Evolutionary conservation across 1,140 invertebrate species (phyloP).

Genomic region (Coenobita brevimanus): DNA sequence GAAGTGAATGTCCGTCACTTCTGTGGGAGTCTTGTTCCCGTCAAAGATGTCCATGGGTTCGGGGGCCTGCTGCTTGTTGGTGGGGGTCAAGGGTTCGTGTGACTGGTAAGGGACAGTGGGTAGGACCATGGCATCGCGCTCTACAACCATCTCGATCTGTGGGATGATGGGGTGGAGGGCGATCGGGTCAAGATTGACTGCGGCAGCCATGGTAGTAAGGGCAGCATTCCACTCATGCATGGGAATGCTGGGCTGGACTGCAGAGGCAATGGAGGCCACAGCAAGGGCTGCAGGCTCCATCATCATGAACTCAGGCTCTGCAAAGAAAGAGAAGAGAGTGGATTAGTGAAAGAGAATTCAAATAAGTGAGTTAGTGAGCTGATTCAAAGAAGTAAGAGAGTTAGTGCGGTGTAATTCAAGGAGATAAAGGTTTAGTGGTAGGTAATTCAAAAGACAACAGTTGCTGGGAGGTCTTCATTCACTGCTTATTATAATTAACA

Average conservation of each 20-base stretch:
- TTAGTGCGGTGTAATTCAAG: too few relatives aligned
- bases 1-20: conserved; percentile 57
- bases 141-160: conserved; percentile 50
- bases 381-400: too few relatives aligned
- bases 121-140: conserved; percentile 33
- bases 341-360: too few relatives aligned
- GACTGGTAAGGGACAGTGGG: not conserved
- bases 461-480: too few relatives aligned
- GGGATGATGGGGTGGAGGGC: conserved; percentile 29
- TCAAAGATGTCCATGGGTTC: conserved; percentile 52
- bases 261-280: conserved; percentile 42
- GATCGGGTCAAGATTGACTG: conserved; percentile 42
- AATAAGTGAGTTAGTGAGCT: too few relatives aligned
- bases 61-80: conserved; percentile 45
- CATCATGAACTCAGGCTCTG: conserved; percentile 52
- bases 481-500: too few relatives aligned
- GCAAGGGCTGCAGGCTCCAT: conserved; percentile 49
- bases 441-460: too few relatives aligned
- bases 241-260: conserved; percentile 23
- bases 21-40: conserved; percentile 43
- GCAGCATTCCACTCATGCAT: conserved; percentile 19
- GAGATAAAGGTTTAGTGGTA: too few relatives aligned
- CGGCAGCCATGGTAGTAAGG: conserved; percentile 30
- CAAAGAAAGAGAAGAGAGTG: too few relatives aligned
- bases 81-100: conserved; percentile 27